A percentile compares a stretch with the other conserved stretches of the same genome.
These are phyloP conservation scores for Eueides isabella DNA, from an alignment of 1,140 invertebrate species.

Conservation along the genomic window DNA sequence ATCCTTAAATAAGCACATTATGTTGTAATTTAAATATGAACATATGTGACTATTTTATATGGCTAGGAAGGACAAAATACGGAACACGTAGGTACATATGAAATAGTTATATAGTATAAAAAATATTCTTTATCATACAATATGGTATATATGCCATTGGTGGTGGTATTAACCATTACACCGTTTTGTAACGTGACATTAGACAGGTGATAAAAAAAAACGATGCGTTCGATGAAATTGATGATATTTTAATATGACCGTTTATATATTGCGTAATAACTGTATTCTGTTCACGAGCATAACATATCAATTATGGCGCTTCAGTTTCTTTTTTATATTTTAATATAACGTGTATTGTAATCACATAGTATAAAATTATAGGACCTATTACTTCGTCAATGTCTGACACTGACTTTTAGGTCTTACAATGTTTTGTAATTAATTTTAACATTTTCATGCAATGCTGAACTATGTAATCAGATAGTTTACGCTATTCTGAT, in stretches of 20 bases:
- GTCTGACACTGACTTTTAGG: conserved; percentile 30
- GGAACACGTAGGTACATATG: no score
- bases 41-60: neutral
- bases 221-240: neutral
- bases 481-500: neutral
- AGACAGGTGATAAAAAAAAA: neutral
- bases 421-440: conserved; percentile 15
- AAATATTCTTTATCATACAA: no score
- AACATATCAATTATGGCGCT: conserved; percentile 12
- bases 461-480: neutral
- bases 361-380: conserved; percentile 16
- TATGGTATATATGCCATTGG: no score
- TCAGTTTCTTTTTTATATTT: conserved; percentile 14
- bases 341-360: neutral
- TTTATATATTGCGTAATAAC: neutral
- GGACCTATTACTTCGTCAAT: conserved; percentile 18
- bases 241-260: neutral
- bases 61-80: no score
- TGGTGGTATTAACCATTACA: no score
- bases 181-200: neutral
- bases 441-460: conserved; percentile 23
- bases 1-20: neutral
- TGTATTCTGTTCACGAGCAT: neutral
- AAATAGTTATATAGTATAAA: no score
- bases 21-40: neutral